These are phyloP conservation scores for Tichodroma muraria DNA, from an alignment of 2,113 vertebrate species.

Conservation along the genomic window DNA sequence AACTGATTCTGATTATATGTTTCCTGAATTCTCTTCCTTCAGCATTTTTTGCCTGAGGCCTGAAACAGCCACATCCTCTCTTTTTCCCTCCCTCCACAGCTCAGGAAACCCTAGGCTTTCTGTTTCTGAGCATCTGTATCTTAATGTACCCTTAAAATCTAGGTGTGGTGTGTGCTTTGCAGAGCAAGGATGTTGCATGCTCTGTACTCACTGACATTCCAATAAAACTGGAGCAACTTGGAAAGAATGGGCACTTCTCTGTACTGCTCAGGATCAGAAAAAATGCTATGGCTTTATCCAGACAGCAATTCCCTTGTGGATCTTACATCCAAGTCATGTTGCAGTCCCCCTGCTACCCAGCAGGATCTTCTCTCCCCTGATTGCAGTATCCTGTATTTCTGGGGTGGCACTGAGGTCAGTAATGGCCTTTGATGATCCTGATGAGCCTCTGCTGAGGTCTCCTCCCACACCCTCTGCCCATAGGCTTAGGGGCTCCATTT, in stretches of 20 bases:
- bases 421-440: not conserved
- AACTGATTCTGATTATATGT: slow-evolving; percentile 7
- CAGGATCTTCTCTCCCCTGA: not conserved
- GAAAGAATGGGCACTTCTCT: not conserved
- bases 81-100: not conserved
- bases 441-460: not conserved
- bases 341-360: not conserved
- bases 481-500: not conserved
- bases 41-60: not conserved
- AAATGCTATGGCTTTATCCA: not conserved
- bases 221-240: not conserved
- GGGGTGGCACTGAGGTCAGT: not conserved
- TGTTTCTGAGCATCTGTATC: not conserved
- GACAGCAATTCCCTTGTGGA: not conserved
- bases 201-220: not conserved
- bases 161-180: not conserved
- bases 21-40: slow-evolving; percentile 28
- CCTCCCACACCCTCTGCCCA: not conserved
- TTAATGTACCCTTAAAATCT: not conserved
- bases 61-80: not conserved
- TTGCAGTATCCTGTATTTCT: not conserved
- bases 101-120: not conserved
- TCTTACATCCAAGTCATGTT: not conserved
- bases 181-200: not conserved
- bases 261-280: not conserved